phyloP scores from a whole-genome alignment of 2,797 vertebrate species.

The Halcyon chelicuti region DNA sequence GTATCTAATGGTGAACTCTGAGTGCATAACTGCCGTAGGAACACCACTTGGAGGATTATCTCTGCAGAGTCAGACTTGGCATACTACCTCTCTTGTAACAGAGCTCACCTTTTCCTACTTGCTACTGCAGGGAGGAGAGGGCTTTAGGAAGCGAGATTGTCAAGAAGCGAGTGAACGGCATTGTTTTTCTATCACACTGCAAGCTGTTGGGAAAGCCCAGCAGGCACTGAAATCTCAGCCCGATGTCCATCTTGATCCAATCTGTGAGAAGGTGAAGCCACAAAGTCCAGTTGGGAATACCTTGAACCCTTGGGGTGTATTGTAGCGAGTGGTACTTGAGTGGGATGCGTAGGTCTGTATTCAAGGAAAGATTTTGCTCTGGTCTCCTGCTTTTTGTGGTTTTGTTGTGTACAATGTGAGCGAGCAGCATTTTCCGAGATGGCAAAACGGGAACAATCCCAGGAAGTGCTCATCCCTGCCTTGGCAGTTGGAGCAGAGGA shows the following conservation, averaged over 20 bases:
- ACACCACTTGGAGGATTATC: not conserved
- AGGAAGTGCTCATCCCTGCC: not conserved
- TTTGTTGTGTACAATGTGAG: not conserved
- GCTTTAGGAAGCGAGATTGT: not conserved
- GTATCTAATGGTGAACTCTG: not conserved
- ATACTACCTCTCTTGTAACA: constrained; percentile 11
- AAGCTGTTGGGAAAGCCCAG: not conserved
- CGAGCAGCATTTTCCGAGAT: not conserved
- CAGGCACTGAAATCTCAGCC: not conserved
- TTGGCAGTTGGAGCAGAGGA: not conserved
- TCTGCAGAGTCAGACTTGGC: not conserved
- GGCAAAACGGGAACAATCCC: not conserved
- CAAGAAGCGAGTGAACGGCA: not conserved
- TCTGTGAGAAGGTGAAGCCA: not conserved
- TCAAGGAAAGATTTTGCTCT: not conserved
- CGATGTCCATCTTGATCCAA: not conserved
- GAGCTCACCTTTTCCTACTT: not conserved
- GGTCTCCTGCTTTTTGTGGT: not conserved
- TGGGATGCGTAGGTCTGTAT: not conserved
- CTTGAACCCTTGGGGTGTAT: not conserved
- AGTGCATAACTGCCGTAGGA: not conserved
- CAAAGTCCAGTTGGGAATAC: not conserved
- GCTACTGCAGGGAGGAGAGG: not conserved
- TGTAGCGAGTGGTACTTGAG: not conserved
- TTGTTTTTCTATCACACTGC: fast-evolving